Percentiles rank a stretch among this genome's conserved stretches.
Evolutionary conservation across 2,888 invertebrate genomes (phyloP).

Genomic region (Pandemis heparana): DNA sequence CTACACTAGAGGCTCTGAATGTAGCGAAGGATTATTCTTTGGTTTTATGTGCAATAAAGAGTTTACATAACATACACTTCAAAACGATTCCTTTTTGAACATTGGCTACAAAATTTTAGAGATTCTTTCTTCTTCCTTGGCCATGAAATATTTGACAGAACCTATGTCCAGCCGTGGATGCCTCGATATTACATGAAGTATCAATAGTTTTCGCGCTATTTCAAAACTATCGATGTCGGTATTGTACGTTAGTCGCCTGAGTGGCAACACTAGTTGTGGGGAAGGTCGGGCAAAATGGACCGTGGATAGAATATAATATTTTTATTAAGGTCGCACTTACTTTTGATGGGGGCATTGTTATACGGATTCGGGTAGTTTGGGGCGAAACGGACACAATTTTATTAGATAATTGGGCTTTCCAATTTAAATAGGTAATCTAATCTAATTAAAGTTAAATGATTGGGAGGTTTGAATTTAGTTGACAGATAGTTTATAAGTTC

Average conservation of each 20-base stretch:
- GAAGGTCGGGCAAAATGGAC: conserved; percentile 54
- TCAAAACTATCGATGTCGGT: background rate
- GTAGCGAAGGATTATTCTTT: too few relatives aligned
- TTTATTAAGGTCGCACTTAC: conserved; percentile 44
- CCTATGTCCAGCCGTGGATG: too few relatives aligned
- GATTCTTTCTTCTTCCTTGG: too few relatives aligned
- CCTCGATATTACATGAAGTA: too few relatives aligned
- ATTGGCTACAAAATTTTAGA: too few relatives aligned
- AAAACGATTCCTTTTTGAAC: too few relatives aligned
- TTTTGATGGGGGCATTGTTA: conserved; percentile 38
- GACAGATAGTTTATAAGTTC: too few relatives aligned
- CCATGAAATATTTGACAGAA: too few relatives aligned
- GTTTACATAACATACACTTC: too few relatives aligned
- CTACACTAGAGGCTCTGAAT: too few relatives aligned
- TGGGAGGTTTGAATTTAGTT: background rate
- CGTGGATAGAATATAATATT: conserved; percentile 43
- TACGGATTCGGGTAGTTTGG: conserved; percentile 16
- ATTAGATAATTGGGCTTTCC: conserved; percentile 1
- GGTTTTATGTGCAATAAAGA: too few relatives aligned
- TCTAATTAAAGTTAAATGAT: background rate
- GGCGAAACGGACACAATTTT: conserved; percentile 16
- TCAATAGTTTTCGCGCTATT: too few relatives aligned
- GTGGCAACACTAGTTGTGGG: conserved; percentile 35
- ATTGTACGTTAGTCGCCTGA: background rate
- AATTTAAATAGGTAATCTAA: background rate